Evolutionary conservation across 1,140 invertebrate genomes (phyloP).

Genomic region (Zeugodacus cucurbitae): DNA sequence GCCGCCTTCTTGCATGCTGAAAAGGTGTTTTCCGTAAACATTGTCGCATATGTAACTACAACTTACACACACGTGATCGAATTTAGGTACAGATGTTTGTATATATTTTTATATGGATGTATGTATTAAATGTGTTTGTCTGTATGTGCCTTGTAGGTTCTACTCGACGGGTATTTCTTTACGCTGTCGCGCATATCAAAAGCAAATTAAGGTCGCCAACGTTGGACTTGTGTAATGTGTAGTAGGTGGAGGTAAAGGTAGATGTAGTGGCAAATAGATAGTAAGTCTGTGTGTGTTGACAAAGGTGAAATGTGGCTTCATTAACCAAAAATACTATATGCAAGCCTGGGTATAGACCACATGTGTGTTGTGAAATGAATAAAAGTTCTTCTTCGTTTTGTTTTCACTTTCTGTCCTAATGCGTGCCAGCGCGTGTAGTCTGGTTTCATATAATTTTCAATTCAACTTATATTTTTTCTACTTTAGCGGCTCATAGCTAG

Average conservation of each 20-base stretch:
- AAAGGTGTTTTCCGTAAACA: constrained; percentile 5
- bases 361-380: not conserved
- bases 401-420: constrained; percentile 10
- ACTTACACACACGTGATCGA: not conserved
- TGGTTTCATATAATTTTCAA: not conserved
- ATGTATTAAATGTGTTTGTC: not conserved
- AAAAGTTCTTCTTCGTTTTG: not conserved
- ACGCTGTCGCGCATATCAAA: not conserved
- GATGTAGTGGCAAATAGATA: not conserved
- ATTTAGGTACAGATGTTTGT: not conserved
- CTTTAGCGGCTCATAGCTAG: not conserved
- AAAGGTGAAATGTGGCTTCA: not conserved
- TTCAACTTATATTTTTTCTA: not conserved
- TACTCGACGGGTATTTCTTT: not conserved
- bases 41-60: not conserved
- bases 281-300: not conserved
- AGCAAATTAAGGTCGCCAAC: not conserved
- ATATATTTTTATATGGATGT: too few relatives aligned
- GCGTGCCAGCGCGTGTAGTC: not conserved
- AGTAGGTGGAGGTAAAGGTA: not conserved
- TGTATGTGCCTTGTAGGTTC: not conserved
- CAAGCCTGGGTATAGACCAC: not conserved
- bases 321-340: not conserved
- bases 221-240: not conserved
- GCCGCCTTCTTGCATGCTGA: not conserved